Evolutionary conservation across 2,888 invertebrate species (phyloP), one percentile per base, ranked within the genome.

Genomic region (Chymomyza procnemis): DNA sequence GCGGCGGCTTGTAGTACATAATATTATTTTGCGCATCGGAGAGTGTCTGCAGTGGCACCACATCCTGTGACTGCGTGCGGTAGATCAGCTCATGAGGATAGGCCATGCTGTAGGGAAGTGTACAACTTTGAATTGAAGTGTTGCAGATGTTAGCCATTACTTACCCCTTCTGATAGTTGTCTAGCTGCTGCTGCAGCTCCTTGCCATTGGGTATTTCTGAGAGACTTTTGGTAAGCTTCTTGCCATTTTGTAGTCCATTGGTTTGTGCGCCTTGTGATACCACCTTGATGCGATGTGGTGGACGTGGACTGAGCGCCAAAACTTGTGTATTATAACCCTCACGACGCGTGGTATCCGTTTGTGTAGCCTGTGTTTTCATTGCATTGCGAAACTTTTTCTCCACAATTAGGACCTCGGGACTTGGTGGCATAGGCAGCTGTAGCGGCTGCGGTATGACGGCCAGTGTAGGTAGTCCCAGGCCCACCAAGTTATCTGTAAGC

Each of bases 301-400:
- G 96, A 71, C 96, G 92, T 6, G 97, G 97, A 91, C 96, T 96
- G 22, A 96, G 91, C 16, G 95, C 95, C 61, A 89, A 63, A 77
- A 93, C 93, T 4, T 95, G 94, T n/a, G 95, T 93, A 60, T 74
- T 78, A 93, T 89, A n/a, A 93, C 94, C 91, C 94, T 95, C 81
- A 94, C 93, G 92, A 95, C 97, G 82, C 91, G 73, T 87, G 3
- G 74, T 73, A 26, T 83, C 85, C 4, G 97, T 97, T 91, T 97
- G 97, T 4, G 97, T 97, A 16, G 97, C 97, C 91, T 97, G 97
- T 0, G 97, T 97, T 90, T 97, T 95, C 97, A 97, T 97, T 0
- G 95, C 94, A 71, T 88, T 94, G 86, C 96, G 93, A 89, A 96
- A 97, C 72, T 95, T 92, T 90, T 96, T 95, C 91, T 96, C 96